Evolutionary conservation across 2,888 invertebrate genomes (phyloP).

Genomic region (Arge pagana): DNA sequence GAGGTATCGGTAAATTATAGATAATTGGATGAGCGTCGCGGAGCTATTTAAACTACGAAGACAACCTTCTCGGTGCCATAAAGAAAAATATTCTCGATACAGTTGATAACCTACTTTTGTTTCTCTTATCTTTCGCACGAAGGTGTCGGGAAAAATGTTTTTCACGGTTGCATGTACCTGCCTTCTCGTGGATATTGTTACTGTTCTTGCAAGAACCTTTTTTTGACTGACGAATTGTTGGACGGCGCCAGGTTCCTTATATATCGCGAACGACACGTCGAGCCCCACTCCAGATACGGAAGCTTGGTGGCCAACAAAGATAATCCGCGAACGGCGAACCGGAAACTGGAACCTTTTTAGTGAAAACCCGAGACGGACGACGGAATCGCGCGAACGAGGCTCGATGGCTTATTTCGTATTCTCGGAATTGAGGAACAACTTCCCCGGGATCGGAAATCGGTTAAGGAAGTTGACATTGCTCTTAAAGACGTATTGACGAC

Average conservation of each 20-base stretch:
- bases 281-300: constrained; percentile 35
- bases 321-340: constrained; percentile 46
- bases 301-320: constrained; percentile 48
- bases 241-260: constrained; percentile 31
- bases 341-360: constrained; percentile 39
- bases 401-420: constrained; percentile 9
- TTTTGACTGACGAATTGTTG: constrained; percentile 30
- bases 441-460: constrained; percentile 1
- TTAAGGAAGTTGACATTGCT: constrained; percentile 19
- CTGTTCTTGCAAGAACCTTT: too few relatives aligned
- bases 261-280: constrained; percentile 12
- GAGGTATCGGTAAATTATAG: too few relatives aligned
- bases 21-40: too few relatives aligned
- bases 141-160: too few relatives aligned
- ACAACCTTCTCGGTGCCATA: too few relatives aligned
- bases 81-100: too few relatives aligned
- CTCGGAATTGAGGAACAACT: neutral
- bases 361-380: constrained; percentile 19
- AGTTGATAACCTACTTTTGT: too few relatives aligned
- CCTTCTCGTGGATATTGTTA: too few relatives aligned
- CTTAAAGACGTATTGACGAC: constrained; percentile 7
- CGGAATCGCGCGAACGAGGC: constrained; percentile 16
- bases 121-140: too few relatives aligned
- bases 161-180: too few relatives aligned
- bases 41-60: too few relatives aligned